Evolutionary conservation across 1,140 invertebrate species (phyloP).

Genomic region (Ceratosolen solmsi): DNA sequence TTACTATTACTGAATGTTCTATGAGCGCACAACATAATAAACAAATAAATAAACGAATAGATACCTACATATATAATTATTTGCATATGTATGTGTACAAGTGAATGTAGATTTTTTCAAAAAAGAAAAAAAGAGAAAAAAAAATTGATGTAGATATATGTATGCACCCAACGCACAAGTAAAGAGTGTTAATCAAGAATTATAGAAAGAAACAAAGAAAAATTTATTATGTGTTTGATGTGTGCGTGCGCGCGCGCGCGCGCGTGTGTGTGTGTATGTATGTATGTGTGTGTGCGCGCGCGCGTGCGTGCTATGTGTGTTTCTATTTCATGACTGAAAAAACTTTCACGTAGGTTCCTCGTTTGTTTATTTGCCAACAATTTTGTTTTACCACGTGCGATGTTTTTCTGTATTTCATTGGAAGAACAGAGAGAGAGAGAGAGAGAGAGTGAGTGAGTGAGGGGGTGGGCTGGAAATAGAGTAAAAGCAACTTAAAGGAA

Average conservation of each 20-base stretch:
- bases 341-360: constrained; percentile 42
- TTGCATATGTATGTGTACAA: background rate
- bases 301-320: constrained; percentile 53
- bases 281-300: too few species aligned
- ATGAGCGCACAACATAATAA: constrained; percentile 49
- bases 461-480: too few species aligned
- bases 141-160: constrained; percentile 21
- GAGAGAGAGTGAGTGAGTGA: background rate
- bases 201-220: constrained; percentile 28
- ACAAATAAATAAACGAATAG: background rate
- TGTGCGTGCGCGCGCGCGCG: too few species aligned
- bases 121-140: constrained; percentile 16
- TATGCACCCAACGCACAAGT: constrained; percentile 40
- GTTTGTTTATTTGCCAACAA: constrained; percentile 27
- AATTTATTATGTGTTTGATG: constrained; percentile 53
- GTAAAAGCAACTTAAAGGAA: constrained; percentile 21
- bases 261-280: too few species aligned
- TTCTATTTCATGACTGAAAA: constrained; percentile 51
- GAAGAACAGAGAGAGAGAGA: constrained; percentile 4
- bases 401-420: constrained; percentile 11
- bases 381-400: constrained; percentile 30
- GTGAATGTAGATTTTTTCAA: constrained; percentile 13
- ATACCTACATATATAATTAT: background rate
- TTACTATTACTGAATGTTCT: constrained; percentile 57
- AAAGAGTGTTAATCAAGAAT: constrained; percentile 31